phyloP scores from a whole-genome alignment of 2,888 invertebrate genomes.

The Tiliacea aurago region DNA sequence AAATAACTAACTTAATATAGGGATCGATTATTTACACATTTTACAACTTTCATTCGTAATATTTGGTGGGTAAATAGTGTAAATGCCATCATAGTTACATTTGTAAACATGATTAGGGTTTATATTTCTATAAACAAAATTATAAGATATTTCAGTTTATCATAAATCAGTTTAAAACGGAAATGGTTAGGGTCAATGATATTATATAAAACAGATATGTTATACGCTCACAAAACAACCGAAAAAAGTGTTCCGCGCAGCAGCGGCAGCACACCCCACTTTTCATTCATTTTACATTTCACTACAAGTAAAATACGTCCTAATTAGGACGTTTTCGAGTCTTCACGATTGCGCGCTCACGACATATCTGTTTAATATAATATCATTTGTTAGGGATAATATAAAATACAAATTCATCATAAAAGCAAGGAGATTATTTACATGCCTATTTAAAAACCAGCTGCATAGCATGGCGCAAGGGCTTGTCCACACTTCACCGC shows the following conservation, averaged over 20 bases:
- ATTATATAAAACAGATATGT: no score
- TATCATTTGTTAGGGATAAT: no score
- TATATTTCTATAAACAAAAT: background rate
- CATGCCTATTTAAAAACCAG: background rate
- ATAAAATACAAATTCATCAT: background rate
- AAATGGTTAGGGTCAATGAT: background rate
- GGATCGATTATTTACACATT: background rate
- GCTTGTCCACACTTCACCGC: no score
- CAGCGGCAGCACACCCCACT: no score
- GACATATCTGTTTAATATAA: no score
- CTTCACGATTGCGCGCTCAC: no score
- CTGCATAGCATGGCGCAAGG: background rate
- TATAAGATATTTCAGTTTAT: background rate
- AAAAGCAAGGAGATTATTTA: background rate
- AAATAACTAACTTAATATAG: background rate
- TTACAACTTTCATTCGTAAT: background rate
- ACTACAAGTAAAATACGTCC: no score
- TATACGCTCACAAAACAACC: no score
- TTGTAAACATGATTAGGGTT: background rate
- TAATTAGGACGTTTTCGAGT: no score
- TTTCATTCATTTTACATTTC: no score
- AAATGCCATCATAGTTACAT: background rate
- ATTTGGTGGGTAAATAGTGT: background rate
- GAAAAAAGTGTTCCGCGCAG: no score
- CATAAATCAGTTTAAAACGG: no score